phyloP scores from a whole-genome alignment of 2,888 invertebrate genomes.

The Chrysolina americana region DNA sequence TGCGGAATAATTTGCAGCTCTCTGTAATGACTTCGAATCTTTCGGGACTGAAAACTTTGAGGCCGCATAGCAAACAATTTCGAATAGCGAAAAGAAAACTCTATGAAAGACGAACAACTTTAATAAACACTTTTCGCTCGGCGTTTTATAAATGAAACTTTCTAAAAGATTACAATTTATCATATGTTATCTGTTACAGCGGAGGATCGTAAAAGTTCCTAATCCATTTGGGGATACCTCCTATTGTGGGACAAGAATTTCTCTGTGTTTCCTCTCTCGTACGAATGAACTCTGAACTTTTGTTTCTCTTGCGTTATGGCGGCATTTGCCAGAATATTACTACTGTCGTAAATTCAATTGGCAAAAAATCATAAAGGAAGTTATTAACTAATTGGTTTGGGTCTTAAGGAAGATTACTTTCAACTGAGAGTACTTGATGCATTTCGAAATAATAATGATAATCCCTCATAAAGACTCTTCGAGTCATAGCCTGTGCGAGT shows the following conservation, averaged over 20 bases:
- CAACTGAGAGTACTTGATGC: no score
- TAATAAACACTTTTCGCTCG: conserved; percentile 25
- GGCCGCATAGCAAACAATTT: conserved; percentile 2
- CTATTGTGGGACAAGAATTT: conserved; percentile 7
- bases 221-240: conserved; percentile 39
- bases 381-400: neutral
- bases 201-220: conserved; percentile 39
- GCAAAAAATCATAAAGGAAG: neutral
- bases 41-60: conserved; percentile 29
- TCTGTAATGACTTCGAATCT: conserved; percentile 44
- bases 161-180: conserved; percentile 42
- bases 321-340: neutral
- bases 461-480: no score
- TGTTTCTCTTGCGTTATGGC: conserved; percentile 13
- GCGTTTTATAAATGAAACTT: conserved; percentile 38
- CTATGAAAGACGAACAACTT: conserved; percentile 17
- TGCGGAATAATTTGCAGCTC: conserved; percentile 51
- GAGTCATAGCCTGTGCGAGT: no score
- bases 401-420: no score
- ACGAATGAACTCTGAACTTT: conserved; percentile 6
- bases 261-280: neutral
- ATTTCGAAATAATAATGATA: no score
- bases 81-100: conserved; percentile 8
- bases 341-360: conserved; percentile 1
- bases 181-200: conserved; percentile 41